These are phyloP conservation scores for Lottia gigantea DNA, from an alignment of 2,888 invertebrate genomes.

Conservation along the genomic window DNA sequence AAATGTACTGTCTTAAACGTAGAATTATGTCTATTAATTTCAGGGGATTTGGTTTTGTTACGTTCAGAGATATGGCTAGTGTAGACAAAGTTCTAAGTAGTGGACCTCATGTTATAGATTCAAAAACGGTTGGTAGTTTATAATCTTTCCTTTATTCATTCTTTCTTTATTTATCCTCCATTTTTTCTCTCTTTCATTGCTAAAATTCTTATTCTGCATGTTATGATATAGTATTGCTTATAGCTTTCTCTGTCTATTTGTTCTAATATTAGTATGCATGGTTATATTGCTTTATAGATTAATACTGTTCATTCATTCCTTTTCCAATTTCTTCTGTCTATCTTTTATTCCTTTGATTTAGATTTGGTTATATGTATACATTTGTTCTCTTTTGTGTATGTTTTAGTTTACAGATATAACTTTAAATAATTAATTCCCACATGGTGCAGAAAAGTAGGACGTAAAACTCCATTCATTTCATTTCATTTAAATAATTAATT, in stretches of 20 bases:
- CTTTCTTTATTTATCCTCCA: conserved; percentile 11
- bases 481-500: too few relatives aligned
- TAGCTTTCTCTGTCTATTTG: conserved; percentile 1
- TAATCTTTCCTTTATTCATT: conserved; percentile 7
- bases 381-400: too few relatives aligned
- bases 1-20: too few relatives aligned
- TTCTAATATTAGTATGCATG: not conserved
- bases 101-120: conserved; percentile 98
- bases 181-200: not conserved
- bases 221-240: not conserved
- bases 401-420: too few relatives aligned
- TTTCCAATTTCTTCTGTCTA: too few relatives aligned
- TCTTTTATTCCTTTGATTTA: too few relatives aligned
- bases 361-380: too few relatives aligned
- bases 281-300: not conserved
- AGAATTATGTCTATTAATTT: conserved; percentile 34
- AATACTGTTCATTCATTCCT: too few relatives aligned
- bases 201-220: too few relatives aligned
- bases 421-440: too few relatives aligned
- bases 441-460: too few relatives aligned
- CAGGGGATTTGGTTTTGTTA: conserved; percentile 98
- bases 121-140: conserved; percentile 86
- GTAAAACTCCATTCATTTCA: too few relatives aligned
- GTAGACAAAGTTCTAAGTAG: conserved; percentile 99
- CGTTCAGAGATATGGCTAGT: conserved; percentile 96